Evolutionary conservation across 2,888 invertebrate species (phyloP).

Genomic region (Hirudinaria manillensis): DNA sequence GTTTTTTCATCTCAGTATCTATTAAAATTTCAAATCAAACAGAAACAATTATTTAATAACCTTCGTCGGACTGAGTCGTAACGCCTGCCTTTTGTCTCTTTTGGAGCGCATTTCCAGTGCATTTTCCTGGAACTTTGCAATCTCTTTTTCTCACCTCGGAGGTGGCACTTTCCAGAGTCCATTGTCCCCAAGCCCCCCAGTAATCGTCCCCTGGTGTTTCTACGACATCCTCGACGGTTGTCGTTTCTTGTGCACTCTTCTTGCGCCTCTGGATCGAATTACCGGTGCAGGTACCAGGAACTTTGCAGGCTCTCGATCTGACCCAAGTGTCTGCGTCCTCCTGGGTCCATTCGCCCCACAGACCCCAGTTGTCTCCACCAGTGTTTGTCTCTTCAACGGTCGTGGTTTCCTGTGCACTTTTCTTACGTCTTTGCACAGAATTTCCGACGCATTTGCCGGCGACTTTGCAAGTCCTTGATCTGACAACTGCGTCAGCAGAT

Average conservation of each 20-base stretch:
- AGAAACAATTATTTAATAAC: no score
- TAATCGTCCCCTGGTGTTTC: background rate
- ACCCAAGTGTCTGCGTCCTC: background rate
- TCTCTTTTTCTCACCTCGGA: no score
- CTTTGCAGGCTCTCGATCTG: background rate
- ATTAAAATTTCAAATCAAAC: no score
- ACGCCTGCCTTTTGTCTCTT: no score
- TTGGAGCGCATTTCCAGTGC: no score
- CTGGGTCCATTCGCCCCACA: background rate
- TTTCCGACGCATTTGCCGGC: background rate
- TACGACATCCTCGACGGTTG: background rate
- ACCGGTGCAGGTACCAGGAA: background rate
- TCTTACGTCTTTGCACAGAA: background rate
- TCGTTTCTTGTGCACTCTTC: slow-evolving; percentile 2
- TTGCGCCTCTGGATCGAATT: slow-evolving; percentile 1
- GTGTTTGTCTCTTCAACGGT: background rate
- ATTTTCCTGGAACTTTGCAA: no score
- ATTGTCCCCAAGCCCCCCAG: slow-evolving; percentile 15
- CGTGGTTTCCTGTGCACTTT: background rate
- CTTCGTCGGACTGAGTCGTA: no score
- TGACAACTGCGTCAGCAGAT: background rate
- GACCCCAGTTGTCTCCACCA: slow-evolving; percentile 3
- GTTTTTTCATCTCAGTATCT: no score
- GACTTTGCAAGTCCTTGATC: background rate
- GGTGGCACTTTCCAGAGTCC: background rate